Evolutionary conservation across 2,113 vertebrate species (phyloP).

Genomic region (Catagonus wagneri): DNA sequence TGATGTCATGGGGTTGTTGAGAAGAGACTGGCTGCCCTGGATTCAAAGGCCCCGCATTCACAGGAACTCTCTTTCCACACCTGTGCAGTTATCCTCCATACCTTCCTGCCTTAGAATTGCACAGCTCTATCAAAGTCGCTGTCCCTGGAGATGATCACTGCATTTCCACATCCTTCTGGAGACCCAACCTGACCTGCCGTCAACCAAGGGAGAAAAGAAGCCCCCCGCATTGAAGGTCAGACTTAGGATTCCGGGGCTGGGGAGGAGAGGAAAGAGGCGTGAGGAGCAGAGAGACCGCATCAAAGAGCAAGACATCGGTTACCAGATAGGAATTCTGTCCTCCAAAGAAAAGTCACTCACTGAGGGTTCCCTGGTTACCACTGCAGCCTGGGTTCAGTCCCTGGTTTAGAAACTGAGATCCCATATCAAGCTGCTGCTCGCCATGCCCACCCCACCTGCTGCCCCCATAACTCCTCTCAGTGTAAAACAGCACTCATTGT

Average conservation of each 20-base stretch:
- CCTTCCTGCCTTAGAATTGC: background rate
- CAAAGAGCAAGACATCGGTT: background rate
- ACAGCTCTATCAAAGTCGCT: background rate
- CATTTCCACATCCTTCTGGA: background rate
- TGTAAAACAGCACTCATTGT: background rate
- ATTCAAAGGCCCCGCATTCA: background rate
- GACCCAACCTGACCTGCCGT: too few relatives aligned
- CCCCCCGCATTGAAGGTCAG: too few relatives aligned
- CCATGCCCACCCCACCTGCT: too few relatives aligned
- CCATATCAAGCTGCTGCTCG: too few relatives aligned
- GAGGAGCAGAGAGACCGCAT: too few relatives aligned
- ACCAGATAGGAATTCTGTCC: background rate
- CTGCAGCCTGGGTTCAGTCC: too few relatives aligned
- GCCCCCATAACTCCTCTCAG: too few relatives aligned
- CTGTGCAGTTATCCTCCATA: background rate
- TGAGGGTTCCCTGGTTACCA: too few relatives aligned
- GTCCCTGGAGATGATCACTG: background rate
- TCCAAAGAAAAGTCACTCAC: background rate
- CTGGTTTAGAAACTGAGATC: too few relatives aligned
- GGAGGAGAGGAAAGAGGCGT: background rate
- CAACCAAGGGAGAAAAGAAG: background rate
- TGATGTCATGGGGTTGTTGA: background rate
- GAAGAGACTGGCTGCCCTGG: background rate
- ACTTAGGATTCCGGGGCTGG: too few relatives aligned
- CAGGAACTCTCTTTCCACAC: background rate